phyloP scores from a whole-genome alignment of 37 sponge, comb jelly and placozoan species.

The Chondrosia reniformis region DNA sequence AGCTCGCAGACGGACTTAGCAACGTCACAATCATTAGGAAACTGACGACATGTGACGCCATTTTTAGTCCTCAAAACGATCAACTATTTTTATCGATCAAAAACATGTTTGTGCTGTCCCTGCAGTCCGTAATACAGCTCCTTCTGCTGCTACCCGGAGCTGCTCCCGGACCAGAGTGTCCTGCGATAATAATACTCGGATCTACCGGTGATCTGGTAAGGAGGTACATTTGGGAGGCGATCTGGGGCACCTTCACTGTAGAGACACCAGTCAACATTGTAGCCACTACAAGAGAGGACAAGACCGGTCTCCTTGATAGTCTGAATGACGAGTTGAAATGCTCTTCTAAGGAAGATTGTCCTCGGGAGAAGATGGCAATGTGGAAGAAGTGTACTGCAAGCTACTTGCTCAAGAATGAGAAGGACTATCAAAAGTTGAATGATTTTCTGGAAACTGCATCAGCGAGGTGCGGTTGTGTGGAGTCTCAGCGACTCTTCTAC shows the following conservation, averaged over 20 bases:
- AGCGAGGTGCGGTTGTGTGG: not conserved
- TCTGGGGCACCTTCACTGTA: slow-evolving; percentile 20
- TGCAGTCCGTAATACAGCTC: not conserved
- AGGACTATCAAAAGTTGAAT: slow-evolving; percentile 29
- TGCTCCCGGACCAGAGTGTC: not conserved
- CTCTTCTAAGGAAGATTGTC: not conserved
- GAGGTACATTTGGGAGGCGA: slow-evolving; percentile 71
- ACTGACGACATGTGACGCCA: too few species aligned
- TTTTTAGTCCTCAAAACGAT: not conserved
- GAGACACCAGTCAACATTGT: not conserved
- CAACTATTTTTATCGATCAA: not conserved
- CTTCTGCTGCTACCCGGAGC: not conserved
- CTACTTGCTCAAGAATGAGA: slow-evolving; percentile 20
- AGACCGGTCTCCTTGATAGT: not conserved
- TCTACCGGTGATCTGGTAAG: slow-evolving; percentile 72
- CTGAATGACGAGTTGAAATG: not conserved
- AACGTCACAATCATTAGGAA: too few species aligned
- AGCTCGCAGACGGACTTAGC: too few species aligned
- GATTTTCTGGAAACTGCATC: not conserved
- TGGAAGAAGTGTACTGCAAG: not conserved
- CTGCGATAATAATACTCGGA: slow-evolving; percentile 60
- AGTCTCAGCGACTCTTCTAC: slow-evolving; percentile 60
- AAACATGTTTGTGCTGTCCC: not conserved
- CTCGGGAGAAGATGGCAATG: not conserved
- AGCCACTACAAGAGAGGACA: slow-evolving; percentile 28